Conservation (phyloP, 2,113 vertebrate genomes). For the Herpetotheres cachinnans region DNA sequence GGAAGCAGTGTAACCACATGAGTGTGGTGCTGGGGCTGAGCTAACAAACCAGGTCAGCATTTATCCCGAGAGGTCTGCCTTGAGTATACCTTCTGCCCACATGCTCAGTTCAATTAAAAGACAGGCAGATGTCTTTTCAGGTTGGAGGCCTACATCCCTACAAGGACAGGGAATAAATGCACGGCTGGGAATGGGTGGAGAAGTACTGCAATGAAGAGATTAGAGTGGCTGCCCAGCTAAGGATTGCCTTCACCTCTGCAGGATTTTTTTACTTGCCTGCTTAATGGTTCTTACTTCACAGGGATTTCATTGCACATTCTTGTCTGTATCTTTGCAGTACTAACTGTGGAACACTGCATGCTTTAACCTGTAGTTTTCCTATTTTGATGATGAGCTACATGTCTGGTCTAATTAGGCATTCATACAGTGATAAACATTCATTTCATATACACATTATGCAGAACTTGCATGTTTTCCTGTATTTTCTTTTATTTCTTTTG, state of each 20-base stretch:
- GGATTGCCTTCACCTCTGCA: constrained; percentile 13
- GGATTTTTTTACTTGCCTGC: neutral
- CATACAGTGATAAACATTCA: neutral
- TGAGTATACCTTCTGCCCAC: neutral
- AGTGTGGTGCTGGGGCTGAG: neutral
- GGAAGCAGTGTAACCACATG: neutral
- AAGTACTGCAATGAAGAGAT: neutral
- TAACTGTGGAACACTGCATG: neutral
- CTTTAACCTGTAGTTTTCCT: neutral
- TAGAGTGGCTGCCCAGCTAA: neutral
- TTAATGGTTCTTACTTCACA: constrained; percentile 31
- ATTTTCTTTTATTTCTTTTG: constrained; percentile 19
- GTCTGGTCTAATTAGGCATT: constrained; percentile 38
- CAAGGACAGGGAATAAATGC: neutral
- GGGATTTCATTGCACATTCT: neutral
- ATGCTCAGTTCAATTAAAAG: neutral
- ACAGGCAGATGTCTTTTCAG: neutral
- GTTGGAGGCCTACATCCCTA: neutral
- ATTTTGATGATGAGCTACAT: neutral
- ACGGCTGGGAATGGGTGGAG: neutral
- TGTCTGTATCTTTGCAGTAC: neutral
- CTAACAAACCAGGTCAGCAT: neutral
- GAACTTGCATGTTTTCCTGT: neutral
- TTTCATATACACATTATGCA: constrained; percentile 28
- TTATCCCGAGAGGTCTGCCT: neutral